Conservation (phyloP, 2,113 vertebrate genomes). For the Plecotus auritus region DNA sequence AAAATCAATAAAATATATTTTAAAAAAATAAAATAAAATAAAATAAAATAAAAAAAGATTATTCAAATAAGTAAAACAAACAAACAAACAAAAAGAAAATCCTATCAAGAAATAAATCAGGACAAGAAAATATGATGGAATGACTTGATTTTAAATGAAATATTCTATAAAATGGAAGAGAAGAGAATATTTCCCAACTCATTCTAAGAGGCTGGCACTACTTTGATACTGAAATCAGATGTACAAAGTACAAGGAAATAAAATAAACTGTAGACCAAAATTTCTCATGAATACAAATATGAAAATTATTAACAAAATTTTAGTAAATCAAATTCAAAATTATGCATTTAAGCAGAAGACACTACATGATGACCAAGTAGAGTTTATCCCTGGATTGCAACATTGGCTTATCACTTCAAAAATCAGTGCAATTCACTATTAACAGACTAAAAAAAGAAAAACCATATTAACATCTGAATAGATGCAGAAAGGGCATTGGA, state of each 20-base stretch:
- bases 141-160: neutral
- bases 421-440: neutral
- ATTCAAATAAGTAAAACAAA: neutral
- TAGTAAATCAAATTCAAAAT: neutral
- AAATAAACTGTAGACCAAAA: neutral
- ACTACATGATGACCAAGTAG: neutral
- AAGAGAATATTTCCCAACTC: neutral
- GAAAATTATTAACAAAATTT: neutral
- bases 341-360: neutral
- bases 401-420: neutral
- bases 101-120: neutral
- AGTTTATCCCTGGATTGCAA: neutral
- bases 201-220: neutral
- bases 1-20: too few species aligned
- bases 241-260: neutral
- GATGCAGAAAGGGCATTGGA: neutral
- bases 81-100: neutral
- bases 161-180: neutral
- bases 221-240: neutral
- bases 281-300: neutral
- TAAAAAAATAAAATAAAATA: too few species aligned
- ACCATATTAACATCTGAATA: neutral
- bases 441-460: neutral
- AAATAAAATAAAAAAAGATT: neutral
- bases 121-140: neutral